phyloP scores from a whole-genome alignment of 2,797 vertebrate species.

The Pipistrellus pygmaeus region DNA sequence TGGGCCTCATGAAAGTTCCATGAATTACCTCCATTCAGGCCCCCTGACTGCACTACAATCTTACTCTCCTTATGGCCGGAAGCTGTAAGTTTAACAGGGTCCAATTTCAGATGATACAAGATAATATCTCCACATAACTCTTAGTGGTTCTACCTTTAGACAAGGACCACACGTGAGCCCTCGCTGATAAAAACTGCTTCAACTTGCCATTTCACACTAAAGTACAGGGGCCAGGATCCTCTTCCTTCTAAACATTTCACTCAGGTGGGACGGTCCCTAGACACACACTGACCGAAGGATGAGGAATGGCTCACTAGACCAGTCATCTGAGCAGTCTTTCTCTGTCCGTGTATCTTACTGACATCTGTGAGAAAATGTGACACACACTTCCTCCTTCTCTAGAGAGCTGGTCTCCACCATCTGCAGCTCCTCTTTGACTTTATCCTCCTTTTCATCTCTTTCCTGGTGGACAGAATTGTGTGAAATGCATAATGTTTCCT shows the following conservation, averaged over 20 bases:
- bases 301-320: conserved; percentile 55
- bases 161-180: conserved; percentile 64
- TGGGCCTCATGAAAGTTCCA: neutral
- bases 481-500: neutral
- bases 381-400: conserved; percentile 28
- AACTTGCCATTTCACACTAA: conserved; percentile 73
- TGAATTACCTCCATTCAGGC: neutral
- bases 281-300: conserved; percentile 10
- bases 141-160: conserved; percentile 16
- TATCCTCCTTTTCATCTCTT: neutral
- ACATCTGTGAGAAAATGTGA: neutral
- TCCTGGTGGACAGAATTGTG: conserved; percentile 42
- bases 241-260: conserved; percentile 40
- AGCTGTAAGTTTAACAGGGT: neutral
- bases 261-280: neutral
- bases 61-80: neutral
- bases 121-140: neutral
- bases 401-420: neutral
- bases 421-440: neutral
- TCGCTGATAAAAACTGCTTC: conserved; percentile 57
- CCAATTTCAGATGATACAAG: neutral
- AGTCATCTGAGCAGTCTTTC: conserved; percentile 65
- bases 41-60: neutral
- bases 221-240: conserved; percentile 71
- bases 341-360: conserved; percentile 2